Evolutionary conservation across 2,113 vertebrate genomes (phyloP).

Genomic region (Steatornis caripensis): DNA sequence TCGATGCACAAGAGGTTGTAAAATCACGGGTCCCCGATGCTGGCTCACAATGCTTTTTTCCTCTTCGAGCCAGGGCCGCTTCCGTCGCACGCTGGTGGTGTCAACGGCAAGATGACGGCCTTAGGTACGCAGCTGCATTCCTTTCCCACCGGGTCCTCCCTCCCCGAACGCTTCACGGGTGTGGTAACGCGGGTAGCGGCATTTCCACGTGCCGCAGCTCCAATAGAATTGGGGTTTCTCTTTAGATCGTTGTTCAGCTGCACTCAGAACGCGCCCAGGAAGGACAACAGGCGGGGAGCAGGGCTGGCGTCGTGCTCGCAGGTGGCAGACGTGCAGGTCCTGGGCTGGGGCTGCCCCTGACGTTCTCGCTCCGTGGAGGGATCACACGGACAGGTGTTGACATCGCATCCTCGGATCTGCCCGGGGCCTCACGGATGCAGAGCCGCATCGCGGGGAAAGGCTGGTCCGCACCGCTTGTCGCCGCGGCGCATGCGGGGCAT

Average conservation of each 20-base stretch:
- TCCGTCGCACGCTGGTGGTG: neutral
- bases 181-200: neutral
- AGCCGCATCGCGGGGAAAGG: neutral
- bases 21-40: neutral
- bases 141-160: neutral
- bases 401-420: fast-evolving
- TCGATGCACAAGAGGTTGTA: neutral
- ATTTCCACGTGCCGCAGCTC: neutral
- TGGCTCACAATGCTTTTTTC: neutral
- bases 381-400: neutral
- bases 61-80: neutral
- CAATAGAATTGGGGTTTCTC: too few species aligned
- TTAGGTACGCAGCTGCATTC: neutral
- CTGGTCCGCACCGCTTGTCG: neutral
- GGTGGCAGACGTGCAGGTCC: too few species aligned
- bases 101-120: neutral
- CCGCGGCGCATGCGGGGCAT: too few species aligned
- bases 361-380: too few species aligned
- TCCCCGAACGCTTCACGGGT: neutral
- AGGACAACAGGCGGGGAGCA: neutral
- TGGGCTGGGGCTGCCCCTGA: neutral
- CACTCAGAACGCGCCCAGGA: too few species aligned
- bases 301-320: fast-evolving
- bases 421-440: neutral
- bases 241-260: neutral